Evolutionary conservation across 2,888 invertebrate genomes (phyloP), one percentile per base, ranked within the genome.

Genomic region (Mimumesa dahlbomi): DNA sequence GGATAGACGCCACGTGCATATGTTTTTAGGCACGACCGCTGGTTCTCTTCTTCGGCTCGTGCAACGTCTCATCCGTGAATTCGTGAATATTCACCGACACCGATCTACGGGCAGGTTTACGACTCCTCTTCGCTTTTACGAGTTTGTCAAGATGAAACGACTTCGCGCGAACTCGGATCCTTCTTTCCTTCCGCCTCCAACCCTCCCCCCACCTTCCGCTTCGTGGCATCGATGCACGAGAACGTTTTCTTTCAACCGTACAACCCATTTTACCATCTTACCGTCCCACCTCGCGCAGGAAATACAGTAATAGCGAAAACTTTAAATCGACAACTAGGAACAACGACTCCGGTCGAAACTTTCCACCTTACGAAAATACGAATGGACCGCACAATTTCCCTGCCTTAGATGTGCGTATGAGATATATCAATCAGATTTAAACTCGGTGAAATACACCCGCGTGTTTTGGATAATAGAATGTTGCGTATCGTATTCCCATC

Each of bases 61-160:
- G 14, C 16, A 38, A 16, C 13, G n/a, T n/a, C 19, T 43, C 29
- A 25, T 34, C 57, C 52, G 66, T 50, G 57, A 75, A 72, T 81
- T 80, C 75, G 80, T 79, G 79, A 79, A 80, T 80, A 80, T 79
- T 80, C 80, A 79, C 59, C 31, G 54, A 18, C 62, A 46, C 50
- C 71, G 66, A 74, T 69, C 69, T 69, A 45, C 68, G 11, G 59
- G 45, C 34, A 25, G 61, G 73, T 78, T 79, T 79, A 78, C 71
- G 63, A 54, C 34, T 49, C 56, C 45, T 65, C 61, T 66, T 69
- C 64, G 66, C 77, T 75, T 79, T 79, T 80, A 79, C 75, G 77
- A 80, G 77, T 79, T 77, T 61, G 78, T 79, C 78, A 79, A 65
- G 70, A 79, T 66, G 79, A 71, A 79, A 78, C 79, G 75, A 73